Conservation (phyloP, 2,797 vertebrate genomes). For the Eulemur albifrons region DNA sequence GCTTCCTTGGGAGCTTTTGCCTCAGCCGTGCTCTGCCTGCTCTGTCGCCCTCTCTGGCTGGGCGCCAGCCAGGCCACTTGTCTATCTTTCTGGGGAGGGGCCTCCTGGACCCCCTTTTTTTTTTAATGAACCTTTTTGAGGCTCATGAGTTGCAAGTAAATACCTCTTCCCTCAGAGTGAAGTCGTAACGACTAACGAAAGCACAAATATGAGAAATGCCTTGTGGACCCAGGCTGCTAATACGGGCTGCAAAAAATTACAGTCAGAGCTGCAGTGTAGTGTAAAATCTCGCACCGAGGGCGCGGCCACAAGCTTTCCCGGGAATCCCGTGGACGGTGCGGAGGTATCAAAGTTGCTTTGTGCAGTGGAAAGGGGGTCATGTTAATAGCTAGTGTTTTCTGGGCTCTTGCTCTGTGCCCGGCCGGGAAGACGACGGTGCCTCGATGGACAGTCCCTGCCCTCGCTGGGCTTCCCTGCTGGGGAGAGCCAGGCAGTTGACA, state of each 20-base stretch:
- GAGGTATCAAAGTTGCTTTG: background rate
- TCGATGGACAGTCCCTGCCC: background rate
- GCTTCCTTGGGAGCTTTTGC: background rate
- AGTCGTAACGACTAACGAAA: slow-evolving; percentile 37
- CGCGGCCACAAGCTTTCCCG: background rate
- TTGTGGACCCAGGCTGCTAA: background rate
- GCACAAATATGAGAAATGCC: background rate
- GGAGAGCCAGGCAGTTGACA: background rate
- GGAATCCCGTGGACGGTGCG: background rate
- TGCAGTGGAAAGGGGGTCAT: fast-evolving
- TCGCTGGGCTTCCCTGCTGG: background rate
- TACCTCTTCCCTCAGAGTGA: slow-evolving; percentile 72
- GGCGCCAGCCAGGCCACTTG: slow-evolving; percentile 51
- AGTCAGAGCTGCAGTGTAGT: background rate
- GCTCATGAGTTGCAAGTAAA: slow-evolving; percentile 86
- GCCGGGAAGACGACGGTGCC: background rate
- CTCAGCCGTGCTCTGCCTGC: background rate
- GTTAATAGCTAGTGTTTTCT: background rate
- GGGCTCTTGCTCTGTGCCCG: background rate
- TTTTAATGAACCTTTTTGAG: slow-evolving; percentile 86
- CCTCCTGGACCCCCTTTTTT: slow-evolving; percentile 79
- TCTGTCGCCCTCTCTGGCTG: slow-evolving; percentile 41
- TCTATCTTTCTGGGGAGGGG: slow-evolving; percentile 50
- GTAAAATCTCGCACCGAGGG: fast-evolving
- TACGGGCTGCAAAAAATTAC: background rate